Conservation (phyloP, 2,888 invertebrate species). For the Bombylius discolor region DNA sequence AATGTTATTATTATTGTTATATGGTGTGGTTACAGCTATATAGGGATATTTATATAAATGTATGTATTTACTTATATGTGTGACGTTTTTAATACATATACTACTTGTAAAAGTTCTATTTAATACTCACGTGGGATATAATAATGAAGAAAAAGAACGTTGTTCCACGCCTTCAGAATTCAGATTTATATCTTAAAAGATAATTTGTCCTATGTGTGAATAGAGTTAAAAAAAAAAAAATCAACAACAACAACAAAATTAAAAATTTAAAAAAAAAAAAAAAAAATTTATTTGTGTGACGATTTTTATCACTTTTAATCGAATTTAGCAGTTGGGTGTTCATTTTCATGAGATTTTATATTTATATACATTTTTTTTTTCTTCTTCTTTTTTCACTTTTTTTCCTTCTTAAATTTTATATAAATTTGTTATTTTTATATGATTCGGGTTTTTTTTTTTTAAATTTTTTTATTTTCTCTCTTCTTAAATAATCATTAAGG, state of each 20-base stretch:
- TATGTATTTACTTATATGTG: too few relatives aligned
- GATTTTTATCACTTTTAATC: slow-evolving; percentile 11
- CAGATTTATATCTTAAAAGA: slow-evolving; percentile 13
- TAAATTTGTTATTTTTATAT: neutral
- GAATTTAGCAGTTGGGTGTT: slow-evolving; percentile 2
- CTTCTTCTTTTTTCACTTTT: neutral
- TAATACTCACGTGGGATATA: too few relatives aligned
- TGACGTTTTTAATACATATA: too few relatives aligned
- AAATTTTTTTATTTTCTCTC: too few relatives aligned
- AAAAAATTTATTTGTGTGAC: slow-evolving; percentile 10
- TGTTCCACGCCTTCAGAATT: slow-evolving; percentile 14
- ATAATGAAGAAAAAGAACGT: neutral
- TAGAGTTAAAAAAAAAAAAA: neutral
- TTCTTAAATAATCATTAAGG: neutral
- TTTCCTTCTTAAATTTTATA: too few relatives aligned
- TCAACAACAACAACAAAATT: too few relatives aligned
- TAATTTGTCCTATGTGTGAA: slow-evolving; percentile 10
- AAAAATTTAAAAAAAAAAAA: neutral
- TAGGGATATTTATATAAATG: too few relatives aligned
- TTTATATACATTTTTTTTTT: neutral
- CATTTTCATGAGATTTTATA: neutral
- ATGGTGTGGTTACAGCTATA: too few relatives aligned
- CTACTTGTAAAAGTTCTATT: too few relatives aligned
- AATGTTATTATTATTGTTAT: too few relatives aligned
- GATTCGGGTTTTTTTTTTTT: neutral